A percentile compares a stretch with the other conserved stretches of the same genome.
Conservation (phyloP, 2,113 vertebrate species). For the Corynorhinus townsendii region DNA sequence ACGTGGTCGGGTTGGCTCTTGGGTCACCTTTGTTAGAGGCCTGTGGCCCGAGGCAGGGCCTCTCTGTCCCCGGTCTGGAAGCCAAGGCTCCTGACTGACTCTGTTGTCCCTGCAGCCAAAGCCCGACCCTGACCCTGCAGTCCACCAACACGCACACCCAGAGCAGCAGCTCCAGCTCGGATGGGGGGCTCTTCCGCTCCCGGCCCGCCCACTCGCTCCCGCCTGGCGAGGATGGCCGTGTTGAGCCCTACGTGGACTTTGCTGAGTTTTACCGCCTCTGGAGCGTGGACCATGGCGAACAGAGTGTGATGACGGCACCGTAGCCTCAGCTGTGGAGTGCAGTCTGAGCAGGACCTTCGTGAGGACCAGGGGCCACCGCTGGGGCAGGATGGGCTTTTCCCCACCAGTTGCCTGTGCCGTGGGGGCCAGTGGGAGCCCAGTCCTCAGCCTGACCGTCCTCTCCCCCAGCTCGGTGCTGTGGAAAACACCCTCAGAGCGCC, state of each 20-base stretch:
- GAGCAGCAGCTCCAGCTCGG: slow-evolving; percentile 97
- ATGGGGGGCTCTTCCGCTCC: slow-evolving; percentile 93
- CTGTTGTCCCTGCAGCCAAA: slow-evolving; percentile 83
- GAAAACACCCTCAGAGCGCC: not conserved
- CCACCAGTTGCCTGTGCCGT: accelerated
- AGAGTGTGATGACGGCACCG: slow-evolving; percentile 73
- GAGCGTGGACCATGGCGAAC: slow-evolving; percentile 91
- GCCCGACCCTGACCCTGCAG: slow-evolving; percentile 95
- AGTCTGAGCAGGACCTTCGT: not conserved
- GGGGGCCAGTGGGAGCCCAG: accelerated
- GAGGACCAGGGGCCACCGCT: not conserved
- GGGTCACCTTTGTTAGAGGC: not conserved
- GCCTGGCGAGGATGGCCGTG: slow-evolving; percentile 93
- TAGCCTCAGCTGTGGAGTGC: not conserved
- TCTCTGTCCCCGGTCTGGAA: not conserved
- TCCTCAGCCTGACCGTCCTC: not conserved
- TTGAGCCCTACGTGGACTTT: slow-evolving; percentile 98
- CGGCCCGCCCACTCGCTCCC: slow-evolving; percentile 91
- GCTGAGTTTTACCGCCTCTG: slow-evolving; percentile 94
- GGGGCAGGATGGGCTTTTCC: not conserved
- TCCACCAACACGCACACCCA: slow-evolving; percentile 97
- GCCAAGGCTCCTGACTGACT: not conserved
- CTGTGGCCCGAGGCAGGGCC: not conserved
- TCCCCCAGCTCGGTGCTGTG: not conserved
- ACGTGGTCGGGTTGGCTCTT: not conserved